phyloP scores from a whole-genome alignment of 53 echinoderm and acorn worm species.

The Astropecten irregularis region DNA sequence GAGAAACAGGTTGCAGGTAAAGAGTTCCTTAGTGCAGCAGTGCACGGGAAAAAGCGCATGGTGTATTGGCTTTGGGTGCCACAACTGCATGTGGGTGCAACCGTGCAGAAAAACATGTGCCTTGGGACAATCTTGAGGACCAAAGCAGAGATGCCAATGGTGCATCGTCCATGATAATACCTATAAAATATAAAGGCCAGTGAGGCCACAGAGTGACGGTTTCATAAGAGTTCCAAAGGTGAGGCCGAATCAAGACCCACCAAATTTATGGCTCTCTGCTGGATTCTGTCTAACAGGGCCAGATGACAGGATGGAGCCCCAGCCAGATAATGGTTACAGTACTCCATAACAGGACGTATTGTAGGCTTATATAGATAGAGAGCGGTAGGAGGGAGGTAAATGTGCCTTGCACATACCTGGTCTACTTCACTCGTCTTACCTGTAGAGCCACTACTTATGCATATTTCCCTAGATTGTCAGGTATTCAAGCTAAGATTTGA shows the following conservation, averaged over 20 bases:
- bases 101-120: not conserved
- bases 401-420: no score
- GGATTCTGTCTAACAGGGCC: constrained; percentile 2
- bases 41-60: no score
- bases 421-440: no score
- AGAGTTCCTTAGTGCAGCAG: not conserved
- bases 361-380: no score
- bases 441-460: no score
- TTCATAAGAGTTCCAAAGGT: not conserved
- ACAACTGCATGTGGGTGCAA: no score
- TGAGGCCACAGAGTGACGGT: not conserved
- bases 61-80: no score
- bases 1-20: not conserved
- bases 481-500: no score
- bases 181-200: not conserved
- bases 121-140: not conserved
- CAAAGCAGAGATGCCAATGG: not conserved
- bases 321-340: not conserved
- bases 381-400: no score
- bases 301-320: constrained; percentile 6
- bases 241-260: no score
- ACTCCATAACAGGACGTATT: constrained; percentile 28
- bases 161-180: not conserved
- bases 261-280: not conserved
- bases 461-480: no score